phyloP scores from a whole-genome alignment of 2,888 invertebrate genomes.

The Coelinius sp. region DNA sequence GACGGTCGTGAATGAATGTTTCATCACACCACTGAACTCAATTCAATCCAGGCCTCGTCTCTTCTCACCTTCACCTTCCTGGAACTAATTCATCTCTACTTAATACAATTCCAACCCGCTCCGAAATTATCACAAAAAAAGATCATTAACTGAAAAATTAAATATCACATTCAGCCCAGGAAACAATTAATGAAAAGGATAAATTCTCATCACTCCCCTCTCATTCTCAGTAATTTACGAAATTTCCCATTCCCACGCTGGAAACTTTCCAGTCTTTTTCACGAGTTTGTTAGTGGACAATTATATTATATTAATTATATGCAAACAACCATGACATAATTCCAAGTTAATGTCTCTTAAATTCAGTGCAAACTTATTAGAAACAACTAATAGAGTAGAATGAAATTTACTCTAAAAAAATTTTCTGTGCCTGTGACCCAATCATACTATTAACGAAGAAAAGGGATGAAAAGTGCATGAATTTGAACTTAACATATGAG shows the following conservation, averaged over 20 bases:
- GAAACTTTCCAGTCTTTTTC: slow-evolving; percentile 26
- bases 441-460: not conserved
- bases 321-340: slow-evolving; percentile 69
- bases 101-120: not conserved
- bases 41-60: not conserved
- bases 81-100: not conserved
- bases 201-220: slow-evolving; percentile 11
- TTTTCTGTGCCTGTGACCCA: not conserved
- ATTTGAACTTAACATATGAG: not conserved
- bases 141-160: slow-evolving; percentile 50
- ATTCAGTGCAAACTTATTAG: slow-evolving; percentile 55
- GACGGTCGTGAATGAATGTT: not conserved
- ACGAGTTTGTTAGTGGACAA: slow-evolving; percentile 62
- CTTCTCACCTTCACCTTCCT: not conserved
- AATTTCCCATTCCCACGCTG: slow-evolving; percentile 1
- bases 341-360: slow-evolving; percentile 63
- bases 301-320: too few relatives aligned
- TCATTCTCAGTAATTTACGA: slow-evolving; percentile 9
- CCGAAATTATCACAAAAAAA: slow-evolving; percentile 43
- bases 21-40: not conserved
- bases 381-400: slow-evolving; percentile 26
- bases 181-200: slow-evolving; percentile 10
- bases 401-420: not conserved
- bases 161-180: slow-evolving; percentile 47
- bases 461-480: not conserved